Base-by-base conservation (phyloP, 2,113 vertebrate genomes). In the Haemorhous mexicanus region DNA sequence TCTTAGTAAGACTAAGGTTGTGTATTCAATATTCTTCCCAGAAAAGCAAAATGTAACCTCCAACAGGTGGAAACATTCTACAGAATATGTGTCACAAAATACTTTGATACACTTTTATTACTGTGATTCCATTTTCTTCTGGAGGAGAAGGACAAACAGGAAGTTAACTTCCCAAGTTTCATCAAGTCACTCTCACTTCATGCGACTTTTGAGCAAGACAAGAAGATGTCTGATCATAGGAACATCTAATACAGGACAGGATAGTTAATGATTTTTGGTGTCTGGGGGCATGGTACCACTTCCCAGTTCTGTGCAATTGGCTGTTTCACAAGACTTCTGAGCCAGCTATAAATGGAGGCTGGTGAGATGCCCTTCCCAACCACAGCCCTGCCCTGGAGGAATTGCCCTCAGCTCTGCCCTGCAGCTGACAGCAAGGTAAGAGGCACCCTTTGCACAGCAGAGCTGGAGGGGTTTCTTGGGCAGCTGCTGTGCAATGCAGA, bases 111-210 rank as follows among this genome's bases (percentile, higher is more conserved):
- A 15, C 81, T 68, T 49, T 49, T 49, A 26, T 67, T 58, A 14
- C 30, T 49, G 1, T 33, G n/a, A 26, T 39, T 61, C 35, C 5
- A 39, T 39, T 39, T 49, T 26, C 23, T 84, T 61, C 35, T 64
- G 23, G 7, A 44, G 11, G 15, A 27, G 8, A 76, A 90, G 61
- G 44, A 43, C 28, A 72, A 67, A 52, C 23, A 89, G 33, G 46
- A 26, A 33, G 6, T 9, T 9, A 49, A 47, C 16, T 2, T 50
- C 32, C 17, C 26, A 7, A 0, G 20, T 61, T 59, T 52, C 35
- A 32, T 46, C 30, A 64, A 13, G 28, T 10, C 4, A 9, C 4
- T 76, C 0, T 0, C 3, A 6, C 8, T 19, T 67, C 43, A 32
- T 6, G 0, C 1, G 26, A 8, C 44, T 68, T 59, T n/a, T 27